Evolutionary conservation across 2,113 vertebrate genomes (phyloP), one percentile per base, ranked within the genome.

Genomic region (Nothoprocta pentlandii): DNA sequence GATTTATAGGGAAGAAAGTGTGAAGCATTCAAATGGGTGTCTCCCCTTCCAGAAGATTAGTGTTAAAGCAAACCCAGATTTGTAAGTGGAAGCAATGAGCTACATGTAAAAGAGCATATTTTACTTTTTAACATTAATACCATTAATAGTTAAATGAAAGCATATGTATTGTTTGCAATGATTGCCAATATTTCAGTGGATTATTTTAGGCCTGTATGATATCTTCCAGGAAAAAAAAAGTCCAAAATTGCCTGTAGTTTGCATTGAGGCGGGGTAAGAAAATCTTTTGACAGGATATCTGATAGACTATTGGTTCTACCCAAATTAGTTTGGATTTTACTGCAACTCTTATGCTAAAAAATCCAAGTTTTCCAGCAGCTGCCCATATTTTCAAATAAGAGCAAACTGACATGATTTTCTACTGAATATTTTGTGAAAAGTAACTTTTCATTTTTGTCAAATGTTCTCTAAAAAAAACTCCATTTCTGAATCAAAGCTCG

Each of bases 71-170:
- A 92, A 91, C 62, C 85, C 85, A 8, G 82, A 76, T 95, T 93
- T 90, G 42, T 58, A 92, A 90, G 76, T 81, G 83, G 90, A 94
- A 95, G 73, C 25, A 84, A 79, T 81, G 53, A 93, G 90, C 84
- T 66, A 22, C 21, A 23, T 51, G 49, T 53, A 62, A 74, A 80
- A 88, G 17, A 94, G 69, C 66, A 76, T 30, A 76, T 78, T 76
- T 95, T 92, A 44, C 56, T 79, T 88, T 90, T 58, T 89, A 62
- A 8, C 49, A 82, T 54, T 80, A 79, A 66, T 76, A 30, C 15
- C 58, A 58, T 70, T 80, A 76, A 63, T 6, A 80, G 54, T 58
- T 82, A 95, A 96, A 87, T 74, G 86, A 82, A 94, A 95, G 63
- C 93, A 87, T 59, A 73, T 89, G 88, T 77, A 17, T 54, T 73